Percentiles rank a stretch among this genome's conserved stretches.
phyloP scores from a whole-genome alignment of 2,113 vertebrate species.

The Tursiops truncatus region DNA sequence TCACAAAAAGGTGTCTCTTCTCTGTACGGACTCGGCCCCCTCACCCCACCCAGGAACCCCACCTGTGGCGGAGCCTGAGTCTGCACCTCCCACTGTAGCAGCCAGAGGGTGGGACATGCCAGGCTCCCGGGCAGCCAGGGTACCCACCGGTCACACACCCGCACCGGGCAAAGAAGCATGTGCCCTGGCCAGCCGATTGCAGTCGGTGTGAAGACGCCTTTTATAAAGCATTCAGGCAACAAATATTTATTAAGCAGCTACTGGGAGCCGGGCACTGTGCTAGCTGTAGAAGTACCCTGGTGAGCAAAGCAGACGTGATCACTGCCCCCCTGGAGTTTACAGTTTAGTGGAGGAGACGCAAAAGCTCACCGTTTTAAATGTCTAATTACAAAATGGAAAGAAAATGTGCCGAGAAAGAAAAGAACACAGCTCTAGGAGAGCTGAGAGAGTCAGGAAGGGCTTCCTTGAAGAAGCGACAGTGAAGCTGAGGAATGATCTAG shows the following conservation, averaged over 20 bases:
- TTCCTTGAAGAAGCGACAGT: background rate
- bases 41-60: background rate
- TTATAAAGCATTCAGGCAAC: background rate
- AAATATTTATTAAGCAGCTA: background rate
- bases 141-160: no score
- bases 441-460: background rate
- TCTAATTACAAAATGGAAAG: background rate
- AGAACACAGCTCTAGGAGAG: background rate
- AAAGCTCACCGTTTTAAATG: background rate
- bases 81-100: background rate
- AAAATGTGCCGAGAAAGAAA: background rate
- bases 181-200: background rate
- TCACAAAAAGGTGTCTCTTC: background rate
- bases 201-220: background rate
- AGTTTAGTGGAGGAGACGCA: background rate
- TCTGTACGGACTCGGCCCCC: fast-evolving
- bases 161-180: background rate
- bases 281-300: background rate
- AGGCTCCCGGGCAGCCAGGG: background rate
- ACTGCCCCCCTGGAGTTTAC: background rate
- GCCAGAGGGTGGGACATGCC: background rate
- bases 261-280: background rate
- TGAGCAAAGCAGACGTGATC: background rate
- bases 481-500: background rate
- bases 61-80: no score